Evolutionary conservation across 2,888 invertebrate genomes (phyloP), one percentile per base, ranked within the genome.

Genomic region (Dasysyrphus albostriatus): DNA sequence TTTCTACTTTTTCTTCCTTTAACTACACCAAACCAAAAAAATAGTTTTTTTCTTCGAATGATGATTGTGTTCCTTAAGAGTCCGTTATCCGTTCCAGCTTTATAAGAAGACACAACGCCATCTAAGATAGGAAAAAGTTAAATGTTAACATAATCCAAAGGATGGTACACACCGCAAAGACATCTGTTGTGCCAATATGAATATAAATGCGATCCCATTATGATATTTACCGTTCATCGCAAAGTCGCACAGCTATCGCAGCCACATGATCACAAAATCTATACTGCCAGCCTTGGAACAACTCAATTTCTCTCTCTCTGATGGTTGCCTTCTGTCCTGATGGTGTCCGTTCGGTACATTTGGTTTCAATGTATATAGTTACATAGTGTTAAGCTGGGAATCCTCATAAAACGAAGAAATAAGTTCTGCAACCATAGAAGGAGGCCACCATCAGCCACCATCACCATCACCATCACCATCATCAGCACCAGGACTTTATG

Each of bases 161-260:
- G 87, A 87, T 83, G 83, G 78, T 39, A 83, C 75, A 78, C 78
- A 87, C 70, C 83, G 24, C 24, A 87, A 83, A 83, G 87, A 87
- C 87, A 87, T 87, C 87, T 87, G 87, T 87, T 87, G 87, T 88
- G 88, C 83, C 88, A 88, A 88, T 88, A 88, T 79, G 83, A 88
- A 88, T 88, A 88, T 88, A 88, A 88, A 88, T 88, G 83, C 79
- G 88, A 88, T 88, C 83, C 83, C 88, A 88, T 88, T 88, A 88
- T 76, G 75, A 83, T 88, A 80, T 83, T 88, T 88, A 88, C 88
- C 88, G 88, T 83, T 83, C 79, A 75, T 79, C 79, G 79, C 42
- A 58, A 39, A 39, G 19, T 61, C 61, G 61, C 61, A 61, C 61
- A 61, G 78, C 79, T 83, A 88, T 88, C 88, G 75, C 59, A 88